These are phyloP conservation scores for Lycia hirtaria DNA, from an alignment of 2,888 invertebrate species.

Conservation along the genomic window DNA sequence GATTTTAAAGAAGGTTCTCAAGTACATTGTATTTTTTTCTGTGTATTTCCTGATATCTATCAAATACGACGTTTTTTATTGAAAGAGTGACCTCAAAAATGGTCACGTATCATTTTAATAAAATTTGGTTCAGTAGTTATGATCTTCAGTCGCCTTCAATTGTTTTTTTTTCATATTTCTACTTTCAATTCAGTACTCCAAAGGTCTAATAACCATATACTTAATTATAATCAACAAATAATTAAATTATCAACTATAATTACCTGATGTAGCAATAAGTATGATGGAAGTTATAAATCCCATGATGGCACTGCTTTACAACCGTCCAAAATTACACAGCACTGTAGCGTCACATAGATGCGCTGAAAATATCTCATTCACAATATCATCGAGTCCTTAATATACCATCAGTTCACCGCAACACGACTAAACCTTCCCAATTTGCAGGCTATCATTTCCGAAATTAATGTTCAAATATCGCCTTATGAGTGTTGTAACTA, in stretches of 20 bases:
- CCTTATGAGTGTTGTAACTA: constrained; percentile 12
- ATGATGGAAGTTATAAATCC: constrained; percentile 53
- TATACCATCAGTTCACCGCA: constrained; percentile 57
- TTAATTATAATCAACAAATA: neutral
- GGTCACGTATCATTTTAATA: no score
- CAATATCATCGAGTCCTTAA: constrained; percentile 50
- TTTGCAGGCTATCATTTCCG: constrained; percentile 52
- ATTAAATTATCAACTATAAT: constrained; percentile 6
- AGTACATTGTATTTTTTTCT: no score
- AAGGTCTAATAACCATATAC: no score
- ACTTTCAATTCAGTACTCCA: no score
- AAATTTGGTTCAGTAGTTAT: no score
- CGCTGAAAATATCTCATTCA: constrained; percentile 50
- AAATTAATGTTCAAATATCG: constrained; percentile 44
- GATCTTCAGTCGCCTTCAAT: no score
- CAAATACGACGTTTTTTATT: no score
- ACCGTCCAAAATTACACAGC: constrained; percentile 66
- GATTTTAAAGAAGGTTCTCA: no score
- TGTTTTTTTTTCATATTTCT: no score
- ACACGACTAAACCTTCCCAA: constrained; percentile 57
- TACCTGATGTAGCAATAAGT: constrained; percentile 12
- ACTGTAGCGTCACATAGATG: constrained; percentile 63
- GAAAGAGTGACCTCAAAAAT: no score
- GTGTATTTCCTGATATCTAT: no score
- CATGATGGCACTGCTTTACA: constrained; percentile 60